Evolutionary conservation across 2,888 invertebrate species (phyloP).

Genomic region (Microctonus aethiopoides): DNA sequence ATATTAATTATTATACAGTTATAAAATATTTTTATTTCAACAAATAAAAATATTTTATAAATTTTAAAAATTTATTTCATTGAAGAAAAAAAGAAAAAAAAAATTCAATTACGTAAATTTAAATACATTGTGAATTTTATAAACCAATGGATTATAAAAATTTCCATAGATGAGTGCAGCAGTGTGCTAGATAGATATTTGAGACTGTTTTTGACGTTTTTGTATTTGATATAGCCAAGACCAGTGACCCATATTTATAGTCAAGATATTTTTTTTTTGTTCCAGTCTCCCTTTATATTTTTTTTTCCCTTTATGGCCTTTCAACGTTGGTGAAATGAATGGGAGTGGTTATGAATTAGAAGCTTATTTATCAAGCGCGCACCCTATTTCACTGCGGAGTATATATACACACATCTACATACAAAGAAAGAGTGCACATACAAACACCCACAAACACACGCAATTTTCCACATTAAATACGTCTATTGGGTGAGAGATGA

Average conservation of each 20-base stretch:
- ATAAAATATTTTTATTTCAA: no score
- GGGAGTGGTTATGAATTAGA: constrained; percentile 37
- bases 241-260: constrained; percentile 16
- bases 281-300: background rate
- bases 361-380: constrained; percentile 33
- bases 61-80: background rate
- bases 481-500: constrained; percentile 1
- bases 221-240: constrained; percentile 20
- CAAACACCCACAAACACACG: background rate
- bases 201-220: constrained; percentile 38
- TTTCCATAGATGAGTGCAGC: constrained; percentile 12
- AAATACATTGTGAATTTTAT: background rate
- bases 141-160: constrained; percentile 14
- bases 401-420: background rate
- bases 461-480: background rate
- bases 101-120: background rate
- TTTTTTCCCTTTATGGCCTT: constrained; percentile 16
- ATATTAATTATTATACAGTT: no score
- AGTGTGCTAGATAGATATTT: background rate
- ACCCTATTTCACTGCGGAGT: constrained; percentile 12
- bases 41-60: no score
- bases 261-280: constrained; percentile 12
- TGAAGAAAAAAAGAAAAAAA: background rate
- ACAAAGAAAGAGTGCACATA: background rate
- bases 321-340: constrained; percentile 32